Conservation (phyloP, 2,113 vertebrate species). For the Lophura nycthemera region DNA sequence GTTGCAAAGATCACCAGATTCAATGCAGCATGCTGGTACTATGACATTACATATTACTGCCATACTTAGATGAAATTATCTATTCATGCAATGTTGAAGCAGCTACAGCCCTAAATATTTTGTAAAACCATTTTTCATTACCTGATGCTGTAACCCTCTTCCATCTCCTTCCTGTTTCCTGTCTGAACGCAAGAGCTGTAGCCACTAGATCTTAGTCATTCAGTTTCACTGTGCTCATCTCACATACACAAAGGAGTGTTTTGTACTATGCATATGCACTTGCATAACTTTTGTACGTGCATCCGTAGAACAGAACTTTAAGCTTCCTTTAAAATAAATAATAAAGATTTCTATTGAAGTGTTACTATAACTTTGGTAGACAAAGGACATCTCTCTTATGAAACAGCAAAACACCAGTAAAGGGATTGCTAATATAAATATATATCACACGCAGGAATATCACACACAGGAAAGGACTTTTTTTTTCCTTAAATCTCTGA, state of each 20-base stretch:
- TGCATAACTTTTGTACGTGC: not conserved
- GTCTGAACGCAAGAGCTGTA: not conserved
- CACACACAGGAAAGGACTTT: not conserved
- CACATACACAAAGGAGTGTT: not conserved
- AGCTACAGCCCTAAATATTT: not conserved
- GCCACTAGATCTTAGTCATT: not conserved
- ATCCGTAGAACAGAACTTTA: not conserved
- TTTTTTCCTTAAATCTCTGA: not conserved
- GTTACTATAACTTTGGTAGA: not conserved
- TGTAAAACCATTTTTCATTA: not conserved
- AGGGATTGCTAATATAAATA: not conserved
- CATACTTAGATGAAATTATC: not conserved
- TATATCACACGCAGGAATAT: too few species aligned
- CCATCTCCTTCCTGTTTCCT: not conserved
- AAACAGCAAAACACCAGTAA: not conserved
- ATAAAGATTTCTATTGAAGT: not conserved
- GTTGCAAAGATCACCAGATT: not conserved
- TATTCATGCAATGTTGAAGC: not conserved
- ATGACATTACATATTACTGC: not conserved
- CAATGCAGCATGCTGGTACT: rapidly evolving
- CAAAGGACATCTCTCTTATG: not conserved
- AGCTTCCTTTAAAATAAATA: not conserved
- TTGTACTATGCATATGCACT: not conserved
- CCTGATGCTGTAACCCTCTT: not conserved
- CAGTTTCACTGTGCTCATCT: not conserved